Base-by-base conservation (phyloP, 2,797 vertebrate species). In the Staurois parvus region DNA sequence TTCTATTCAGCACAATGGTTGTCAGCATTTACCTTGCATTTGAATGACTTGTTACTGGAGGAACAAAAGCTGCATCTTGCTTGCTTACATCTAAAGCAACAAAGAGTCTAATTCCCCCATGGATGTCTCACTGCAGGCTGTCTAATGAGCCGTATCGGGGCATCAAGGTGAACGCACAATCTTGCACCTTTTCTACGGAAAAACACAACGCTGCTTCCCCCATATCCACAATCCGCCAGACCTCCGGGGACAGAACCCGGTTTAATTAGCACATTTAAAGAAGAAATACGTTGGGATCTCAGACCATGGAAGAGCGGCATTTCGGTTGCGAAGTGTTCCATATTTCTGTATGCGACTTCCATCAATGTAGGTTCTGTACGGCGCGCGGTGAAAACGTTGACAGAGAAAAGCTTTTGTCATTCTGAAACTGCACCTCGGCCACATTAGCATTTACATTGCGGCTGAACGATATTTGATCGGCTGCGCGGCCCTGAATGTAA, bases 121-220 rank as follows among this genome's bases (percentile, higher is more conserved):
- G 80, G n/a, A 5, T 59, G 7, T 48, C 69, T 29, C 30, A 78
- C 69, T 78, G 80, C 85, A 79, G 75, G 74, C 72, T 52, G 68
- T 78, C 78, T 83, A 86, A 86, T 86, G 74, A 86, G 52, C 80
- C 78, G 79, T 69, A 83, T 72, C 73, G 13, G 74, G 79, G 67
- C 29, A 73, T 48, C 9, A 73, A 37, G 80, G 67, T 83, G 68
- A 68, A n/a, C 29, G 75, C n/a, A 42, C 37, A 78, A 79, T 48
- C 32, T 67, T 78, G 68, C 28, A 83, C 30, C 68, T 73, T 73
- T 79, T 83, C 28, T 9, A 11, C 1, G 8, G 8, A 64, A 29
- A 59, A 66, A 66, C n/a, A 3, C 13, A 29, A 66, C 64, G 9
- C 4, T 66, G 26, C 26, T 29, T 29, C 13, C 28, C 52, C 64